These are phyloP conservation scores for Gymnothorax javanicus DNA, from an alignment of 2,797 vertebrate genomes.

Conservation along the genomic window DNA sequence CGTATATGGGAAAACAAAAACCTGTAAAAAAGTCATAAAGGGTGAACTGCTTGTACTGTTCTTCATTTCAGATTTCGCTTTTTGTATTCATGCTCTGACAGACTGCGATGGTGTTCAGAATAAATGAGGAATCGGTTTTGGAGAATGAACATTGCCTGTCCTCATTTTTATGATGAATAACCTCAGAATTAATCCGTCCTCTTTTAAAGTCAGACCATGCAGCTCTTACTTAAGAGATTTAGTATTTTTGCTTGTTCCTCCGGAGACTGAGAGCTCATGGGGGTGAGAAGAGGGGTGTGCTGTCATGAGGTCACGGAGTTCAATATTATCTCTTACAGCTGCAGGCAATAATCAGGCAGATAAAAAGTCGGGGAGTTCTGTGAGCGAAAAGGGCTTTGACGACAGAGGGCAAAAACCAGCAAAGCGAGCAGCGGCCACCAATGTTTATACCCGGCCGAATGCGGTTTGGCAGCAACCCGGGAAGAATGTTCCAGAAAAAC, in stretches of 20 bases:
- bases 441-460: neutral
- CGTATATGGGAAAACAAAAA: neutral
- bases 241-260: neutral
- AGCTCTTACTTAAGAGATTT: neutral
- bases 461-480: neutral
- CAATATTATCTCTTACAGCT: conserved; percentile 4
- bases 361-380: conserved; percentile 6
- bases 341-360: neutral
- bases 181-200: neutral
- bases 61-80: neutral
- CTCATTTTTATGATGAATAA: neutral
- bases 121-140: neutral
- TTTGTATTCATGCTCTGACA: neutral
- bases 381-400: neutral
- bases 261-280: neutral
- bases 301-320: neutral
- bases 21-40: neutral
- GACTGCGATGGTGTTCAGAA: neutral
- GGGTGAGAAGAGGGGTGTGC: neutral
- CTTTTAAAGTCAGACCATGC: neutral
- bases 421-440: neutral
- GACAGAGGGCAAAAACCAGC: neutral
- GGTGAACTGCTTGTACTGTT: neutral
- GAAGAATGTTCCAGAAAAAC: neutral
- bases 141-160: neutral